Conservation (phyloP, 1,140 invertebrate species). For the Caenorhabditis inopinata region DNA sequence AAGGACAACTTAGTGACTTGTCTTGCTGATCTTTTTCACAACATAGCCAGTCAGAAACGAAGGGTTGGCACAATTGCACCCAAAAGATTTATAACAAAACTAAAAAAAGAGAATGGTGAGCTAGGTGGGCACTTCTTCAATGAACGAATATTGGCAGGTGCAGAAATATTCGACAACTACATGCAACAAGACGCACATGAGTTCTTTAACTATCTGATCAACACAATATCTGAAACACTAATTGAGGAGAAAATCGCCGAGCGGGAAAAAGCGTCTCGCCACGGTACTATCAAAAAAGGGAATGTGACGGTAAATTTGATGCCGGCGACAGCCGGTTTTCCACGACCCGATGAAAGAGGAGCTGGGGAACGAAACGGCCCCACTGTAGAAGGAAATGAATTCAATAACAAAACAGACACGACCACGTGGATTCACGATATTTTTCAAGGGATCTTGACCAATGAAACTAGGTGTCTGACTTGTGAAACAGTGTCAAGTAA, state of each 20-base stretch:
- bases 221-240: constrained; percentile 76
- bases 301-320: constrained; percentile 3
- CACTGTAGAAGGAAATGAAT: not conserved
- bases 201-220: constrained; percentile 97
- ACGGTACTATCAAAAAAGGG: constrained; percentile 28
- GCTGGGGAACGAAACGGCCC: not conserved
- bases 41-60: constrained; percentile 97
- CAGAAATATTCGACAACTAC: constrained; percentile 98
- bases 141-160: constrained; percentile 65
- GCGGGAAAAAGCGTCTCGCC: not conserved
- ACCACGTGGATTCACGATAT: constrained; percentile 95
- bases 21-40: constrained; percentile 95
- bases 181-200: constrained; percentile 99
- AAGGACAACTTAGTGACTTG: constrained; percentile 97
- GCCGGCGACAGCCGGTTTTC: not conserved
- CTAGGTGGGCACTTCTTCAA: constrained; percentile 21
- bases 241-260: constrained; percentile 73
- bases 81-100: constrained; percentile 96
- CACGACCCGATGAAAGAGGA: not conserved
- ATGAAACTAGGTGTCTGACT: constrained; percentile 96
- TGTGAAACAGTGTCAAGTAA: constrained; percentile 98
- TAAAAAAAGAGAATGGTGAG: constrained; percentile 95
- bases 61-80: constrained; percentile 98
- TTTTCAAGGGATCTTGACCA: constrained; percentile 97
- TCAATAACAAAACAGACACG: not conserved